Percentiles rank a stretch among this genome's conserved stretches.
phyloP scores from a whole-genome alignment of 1,140 invertebrate genomes.

The Kradibia gibbosae region DNA sequence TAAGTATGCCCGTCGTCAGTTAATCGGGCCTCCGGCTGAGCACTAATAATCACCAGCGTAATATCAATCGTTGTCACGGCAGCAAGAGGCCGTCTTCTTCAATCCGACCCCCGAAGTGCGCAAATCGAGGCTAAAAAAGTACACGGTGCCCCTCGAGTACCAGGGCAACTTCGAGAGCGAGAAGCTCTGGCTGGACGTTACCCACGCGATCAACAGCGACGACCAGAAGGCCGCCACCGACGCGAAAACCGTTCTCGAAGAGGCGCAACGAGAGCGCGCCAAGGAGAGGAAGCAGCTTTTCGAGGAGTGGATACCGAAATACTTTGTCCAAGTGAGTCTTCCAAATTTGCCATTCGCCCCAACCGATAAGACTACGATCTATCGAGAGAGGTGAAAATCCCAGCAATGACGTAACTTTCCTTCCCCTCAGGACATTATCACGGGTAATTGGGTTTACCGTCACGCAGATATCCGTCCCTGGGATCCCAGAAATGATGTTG shows the following conservation, averaged over 20 bases:
- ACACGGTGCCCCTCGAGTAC: slow-evolving; percentile 83
- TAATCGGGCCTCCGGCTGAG: too few species aligned
- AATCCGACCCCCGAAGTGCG: slow-evolving; percentile 81
- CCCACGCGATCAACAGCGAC: slow-evolving; percentile 83
- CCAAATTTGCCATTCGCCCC: background rate
- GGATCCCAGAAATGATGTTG: slow-evolving; percentile 86
- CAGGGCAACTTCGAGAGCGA: slow-evolving; percentile 90
- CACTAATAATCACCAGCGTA: background rate
- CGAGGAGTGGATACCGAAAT: slow-evolving; percentile 79
- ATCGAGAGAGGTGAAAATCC: background rate
- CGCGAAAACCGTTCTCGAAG: slow-evolving; percentile 91
- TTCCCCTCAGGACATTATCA: slow-evolving; percentile 73
- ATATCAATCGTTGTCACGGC: slow-evolving; percentile 50
- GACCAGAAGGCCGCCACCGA: slow-evolving; percentile 88
- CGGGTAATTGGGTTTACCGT: slow-evolving; percentile 84
- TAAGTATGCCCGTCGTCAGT: slow-evolving; percentile 57
- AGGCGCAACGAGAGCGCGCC: slow-evolving; percentile 83
- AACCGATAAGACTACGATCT: background rate
- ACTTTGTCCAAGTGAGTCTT: slow-evolving; percentile 79
- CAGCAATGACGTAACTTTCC: background rate
- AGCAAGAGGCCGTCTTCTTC: slow-evolving; percentile 85
- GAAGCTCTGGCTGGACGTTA: slow-evolving; percentile 88
- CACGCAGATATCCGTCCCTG: slow-evolving; percentile 84
- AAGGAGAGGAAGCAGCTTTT: slow-evolving; percentile 78
- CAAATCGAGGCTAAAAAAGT: slow-evolving; percentile 81